A percentile compares a stretch with the other conserved stretches of the same genome.
Evolutionary conservation across 2,113 vertebrate genomes (phyloP).

Genomic region (Perca fluviatilis): DNA sequence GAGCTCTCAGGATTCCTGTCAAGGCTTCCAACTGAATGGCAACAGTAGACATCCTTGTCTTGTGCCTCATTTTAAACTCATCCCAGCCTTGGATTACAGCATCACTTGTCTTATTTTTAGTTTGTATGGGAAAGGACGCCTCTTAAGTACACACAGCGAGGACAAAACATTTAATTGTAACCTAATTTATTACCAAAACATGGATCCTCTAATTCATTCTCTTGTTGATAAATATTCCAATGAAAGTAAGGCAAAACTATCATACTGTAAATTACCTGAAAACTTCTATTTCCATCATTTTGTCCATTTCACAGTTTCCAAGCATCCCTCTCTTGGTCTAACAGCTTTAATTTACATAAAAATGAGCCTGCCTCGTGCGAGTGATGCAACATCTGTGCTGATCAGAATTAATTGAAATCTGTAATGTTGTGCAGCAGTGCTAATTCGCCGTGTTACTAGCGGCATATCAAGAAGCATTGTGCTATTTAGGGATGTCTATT

Average conservation of each 20-base stretch:
- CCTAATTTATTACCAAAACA: not conserved
- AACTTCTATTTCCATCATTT: slow-evolving; percentile 35
- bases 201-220: slow-evolving; percentile 24
- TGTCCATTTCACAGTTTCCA: slow-evolving; percentile 67
- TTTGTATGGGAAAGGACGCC: not conserved
- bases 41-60: slow-evolving; percentile 50
- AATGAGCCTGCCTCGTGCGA: slow-evolving; percentile 79
- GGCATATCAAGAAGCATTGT: slow-evolving; percentile 80
- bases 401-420: slow-evolving; percentile 88
- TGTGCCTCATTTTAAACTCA: slow-evolving; percentile 34
- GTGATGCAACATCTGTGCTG: slow-evolving; percentile 85
- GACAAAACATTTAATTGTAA: not conserved
- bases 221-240: not conserved
- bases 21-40: slow-evolving; percentile 61
- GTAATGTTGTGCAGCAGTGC: slow-evolving; percentile 83
- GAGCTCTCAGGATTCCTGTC: slow-evolving; percentile 79
- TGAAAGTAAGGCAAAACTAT: slow-evolving; percentile 6
- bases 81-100: slow-evolving; percentile 16
- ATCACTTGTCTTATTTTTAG: slow-evolving; percentile 32
- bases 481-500: slow-evolving; percentile 83
- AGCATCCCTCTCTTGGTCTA: slow-evolving; percentile 58
- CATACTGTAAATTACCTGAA: slow-evolving; percentile 51
- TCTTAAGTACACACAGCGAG: not conserved
- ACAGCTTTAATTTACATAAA: slow-evolving; percentile 82
- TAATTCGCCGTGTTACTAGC: slow-evolving; percentile 84